Percentiles rank a stretch among this genome's conserved stretches.
Evolutionary conservation across 2,113 vertebrate species (phyloP).

Genomic region (Corythoichthys intestinalis): DNA sequence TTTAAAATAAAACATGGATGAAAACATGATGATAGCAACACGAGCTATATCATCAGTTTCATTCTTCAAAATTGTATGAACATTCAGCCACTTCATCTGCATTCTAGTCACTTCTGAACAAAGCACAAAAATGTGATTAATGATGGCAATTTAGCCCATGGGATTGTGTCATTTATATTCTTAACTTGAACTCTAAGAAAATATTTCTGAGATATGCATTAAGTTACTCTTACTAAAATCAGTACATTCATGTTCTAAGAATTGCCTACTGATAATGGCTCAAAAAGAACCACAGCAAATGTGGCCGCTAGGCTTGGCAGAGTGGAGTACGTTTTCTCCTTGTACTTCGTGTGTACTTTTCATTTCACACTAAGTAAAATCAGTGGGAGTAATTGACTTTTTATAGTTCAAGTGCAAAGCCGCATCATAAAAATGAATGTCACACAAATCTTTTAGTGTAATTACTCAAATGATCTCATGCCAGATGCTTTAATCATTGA

Average conservation of each 20-base stretch:
- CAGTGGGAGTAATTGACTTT: conserved; percentile 30
- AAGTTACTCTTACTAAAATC: background rate
- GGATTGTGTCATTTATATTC: background rate
- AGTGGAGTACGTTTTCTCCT: background rate
- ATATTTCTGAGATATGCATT: background rate
- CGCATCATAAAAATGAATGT: conserved; percentile 33
- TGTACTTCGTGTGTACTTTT: conserved; percentile 15
- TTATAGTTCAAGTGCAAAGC: conserved; percentile 21
- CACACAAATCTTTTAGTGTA: conserved; percentile 25
- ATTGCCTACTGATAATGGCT: background rate
- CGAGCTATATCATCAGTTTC: too few species aligned
- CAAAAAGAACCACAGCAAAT: background rate
- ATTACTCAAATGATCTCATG: conserved; percentile 20
- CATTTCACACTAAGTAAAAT: conserved; percentile 20
- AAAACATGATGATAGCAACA: too few species aligned
- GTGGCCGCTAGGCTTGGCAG: background rate
- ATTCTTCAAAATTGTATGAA: too few species aligned
- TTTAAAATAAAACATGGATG: too few species aligned
- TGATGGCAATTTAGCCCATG: background rate
- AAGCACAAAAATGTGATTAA: background rate
- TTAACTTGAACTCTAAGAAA: background rate
- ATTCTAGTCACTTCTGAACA: background rate
- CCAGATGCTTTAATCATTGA: conserved; percentile 27
- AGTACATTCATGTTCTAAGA: background rate
- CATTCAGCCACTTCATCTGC: too few species aligned